Base-by-base conservation (phyloP, 2,888 invertebrate species). In the Zygaena filipendulae region DNA sequence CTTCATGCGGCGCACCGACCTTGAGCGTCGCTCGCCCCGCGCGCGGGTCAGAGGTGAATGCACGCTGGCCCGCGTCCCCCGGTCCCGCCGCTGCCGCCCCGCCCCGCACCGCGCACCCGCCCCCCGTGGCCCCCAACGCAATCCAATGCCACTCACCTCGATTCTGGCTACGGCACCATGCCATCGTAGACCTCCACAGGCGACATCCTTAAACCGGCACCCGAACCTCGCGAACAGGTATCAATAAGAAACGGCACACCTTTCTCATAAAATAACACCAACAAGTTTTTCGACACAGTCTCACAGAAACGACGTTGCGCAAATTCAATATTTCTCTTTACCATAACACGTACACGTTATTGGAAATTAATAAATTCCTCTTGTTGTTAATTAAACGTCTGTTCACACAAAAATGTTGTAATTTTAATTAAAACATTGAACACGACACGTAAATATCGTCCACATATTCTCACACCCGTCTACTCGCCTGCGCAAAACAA, bases 41-140 rank as follows among this genome's bases (percentile, higher is more conserved):
- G 60, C 67, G 68, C 77, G 75, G 77, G 77, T 77, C 77, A 77
- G 77, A 77, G 77, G 77, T 79, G 75, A 75, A 77, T 68, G 77
- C 64, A 70, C 77, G 68, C 58, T 44, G 40, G 45, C 45, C 21
- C 38, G 26, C 43, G 47, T 39, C 52, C 45, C 49, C 47, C 48
- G 55, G 39, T 32, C 46, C 50, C 61, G 42, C 42, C 49, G 41
- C 43, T 45, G 31, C 36, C 32, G 21, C 45, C 36, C 43, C 39
- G 36, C 43, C 38, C 41, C 45, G 45, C 32, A 20, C 45, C 36
- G 43, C 39, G 36, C 43, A 38, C 41, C 45, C 45, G 45, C 55
- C 57, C 49, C 45, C 45, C 51, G 47, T 53, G 52, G 49, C 52
- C 55, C 41, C 42, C 35, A 54, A 55, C 50, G 46, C 52, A 51